phyloP scores from a whole-genome alignment of 2,797 vertebrate species.

The Melanotaenia pygmaea region DNA sequence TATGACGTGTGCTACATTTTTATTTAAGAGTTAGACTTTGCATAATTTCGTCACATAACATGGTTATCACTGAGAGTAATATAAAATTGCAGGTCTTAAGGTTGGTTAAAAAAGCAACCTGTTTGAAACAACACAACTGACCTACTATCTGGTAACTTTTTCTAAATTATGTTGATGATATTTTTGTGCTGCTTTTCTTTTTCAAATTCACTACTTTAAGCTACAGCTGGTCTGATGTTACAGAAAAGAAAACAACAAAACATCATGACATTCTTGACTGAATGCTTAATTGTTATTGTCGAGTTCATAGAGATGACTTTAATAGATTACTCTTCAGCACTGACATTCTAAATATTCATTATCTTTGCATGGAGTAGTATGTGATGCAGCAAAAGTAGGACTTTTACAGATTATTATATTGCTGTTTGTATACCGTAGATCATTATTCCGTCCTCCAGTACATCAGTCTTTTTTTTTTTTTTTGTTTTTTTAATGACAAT shows the following conservation, averaged over 20 bases:
- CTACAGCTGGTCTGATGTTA: conserved; percentile 27
- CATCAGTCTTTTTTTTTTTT: conserved; percentile 15
- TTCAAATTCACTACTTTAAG: conserved; percentile 10
- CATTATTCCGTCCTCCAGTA: conserved; percentile 24
- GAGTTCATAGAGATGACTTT: conserved; percentile 25
- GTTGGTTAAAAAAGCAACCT: neutral
- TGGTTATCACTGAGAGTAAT: neutral
- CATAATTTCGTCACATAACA: neutral
- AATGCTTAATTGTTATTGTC: conserved; percentile 43
- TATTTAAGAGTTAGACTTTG: too few relatives aligned
- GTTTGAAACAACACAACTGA: neutral
- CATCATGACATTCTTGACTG: conserved; percentile 25
- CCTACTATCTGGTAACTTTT: neutral
- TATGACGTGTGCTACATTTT: too few relatives aligned
- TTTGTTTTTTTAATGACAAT: too few relatives aligned
- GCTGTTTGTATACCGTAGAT: conserved; percentile 2
- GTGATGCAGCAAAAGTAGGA: neutral
- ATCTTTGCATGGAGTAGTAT: neutral
- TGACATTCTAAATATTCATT: neutral
- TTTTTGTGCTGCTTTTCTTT: conserved; percentile 18
- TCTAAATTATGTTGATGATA: neutral
- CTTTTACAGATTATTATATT: neutral
- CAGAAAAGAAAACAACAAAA: conserved; percentile 14
- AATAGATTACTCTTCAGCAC: conserved; percentile 2
- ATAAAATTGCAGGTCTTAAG: neutral